Evolutionary conservation across 2,797 vertebrate genomes (phyloP), one percentile per base, ranked within the genome.

Genomic region (Pampus argenteus): DNA sequence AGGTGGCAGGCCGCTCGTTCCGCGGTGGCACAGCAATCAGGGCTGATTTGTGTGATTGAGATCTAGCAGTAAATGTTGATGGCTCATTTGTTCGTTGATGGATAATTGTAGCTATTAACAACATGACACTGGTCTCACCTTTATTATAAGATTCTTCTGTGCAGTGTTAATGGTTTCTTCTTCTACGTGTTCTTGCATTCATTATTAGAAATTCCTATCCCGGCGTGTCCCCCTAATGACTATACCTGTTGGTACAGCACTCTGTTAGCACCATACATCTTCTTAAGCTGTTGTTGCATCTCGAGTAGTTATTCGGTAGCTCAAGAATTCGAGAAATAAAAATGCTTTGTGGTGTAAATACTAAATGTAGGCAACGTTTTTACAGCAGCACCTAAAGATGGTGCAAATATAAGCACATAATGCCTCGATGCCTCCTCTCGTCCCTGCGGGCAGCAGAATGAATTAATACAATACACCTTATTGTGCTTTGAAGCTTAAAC

Each of bases 401-500:
- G 62, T 76, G 79, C 64, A 82, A 81, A 86, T 76, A 81, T 76
- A 62, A 79, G 73, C 76, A 83, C 49, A 78, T 74, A 74, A 83
- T 78, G 69, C 84, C 75, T 62, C 66, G 14, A 25, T 9, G 50
- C 83, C 84, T 84, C 86, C 79, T 77, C 26, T 66, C 0, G 62
- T 87, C 85, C 86, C 90, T 62, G 80, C 71, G 88, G 91, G 90
- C 87, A 17, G 71, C 79, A 79, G 83, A 81, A 88, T 91, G 79
- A 89, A 93, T 92, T 88, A 90, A 90, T 88, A 87, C 71, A 81
- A 88, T 79, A 77, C 83, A 90, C 83, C 76, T 84, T 85, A 86
- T 83, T 87, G 75, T 66, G 83, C 91, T 94, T 92, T 93, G 91
- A 92, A 92, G 91, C 86, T 82, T 78, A 85, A 88, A 87, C 83